Evolutionary conservation across 2,797 vertebrate species (phyloP), one percentile per base, ranked within the genome.

Genomic region (Luscinia luscinia): DNA sequence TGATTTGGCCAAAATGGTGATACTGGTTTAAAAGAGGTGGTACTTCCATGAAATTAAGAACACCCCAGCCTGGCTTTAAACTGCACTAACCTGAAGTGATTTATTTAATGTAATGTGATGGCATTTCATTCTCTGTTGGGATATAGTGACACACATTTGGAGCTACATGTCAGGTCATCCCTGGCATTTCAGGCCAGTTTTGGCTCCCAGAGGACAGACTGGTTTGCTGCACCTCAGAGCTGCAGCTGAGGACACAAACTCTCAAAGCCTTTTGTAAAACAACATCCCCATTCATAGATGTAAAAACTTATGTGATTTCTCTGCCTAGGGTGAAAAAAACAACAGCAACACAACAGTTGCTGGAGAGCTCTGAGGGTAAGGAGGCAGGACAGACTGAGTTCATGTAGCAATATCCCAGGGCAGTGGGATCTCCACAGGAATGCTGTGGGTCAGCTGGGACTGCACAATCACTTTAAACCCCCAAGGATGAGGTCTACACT

Each of bases 21-120:
- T 20, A 20, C 6, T 40, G 30, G 18, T 70, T 74, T 63, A 27
- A 69, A 89, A 54, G 14, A 28, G 8, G 20, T 40, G 11, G 8
- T 26, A 36, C 3, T 85, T 43, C 45, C 23, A 48, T 17, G 63
- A 51, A 82, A 66, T 52, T 8, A 46, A 79, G 69, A 63, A n/a
- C 15, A 38, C 8, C 36, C 32, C 26, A 12, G 23, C 61, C 48
- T n/a, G 34, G 34, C 34, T 34, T 34, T 34, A 34, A 34, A 34
- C 34, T 34, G 34, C 34, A 34, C 34, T 34, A 34, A 34, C 34
- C 34, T 34, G 34, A 34, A 34, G 34, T 34, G 51, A 75, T 90
- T 75, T 77, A 15, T 34, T 58, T 3, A n/a, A 8, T 0, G 3
- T 28, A 28, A 61, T 2, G 1, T 0, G 20, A n/a, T 34, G n/a